These are phyloP conservation scores for Trinorchestia longiramus DNA, from an alignment of 1,140 invertebrate species.

Conservation along the genomic window DNA sequence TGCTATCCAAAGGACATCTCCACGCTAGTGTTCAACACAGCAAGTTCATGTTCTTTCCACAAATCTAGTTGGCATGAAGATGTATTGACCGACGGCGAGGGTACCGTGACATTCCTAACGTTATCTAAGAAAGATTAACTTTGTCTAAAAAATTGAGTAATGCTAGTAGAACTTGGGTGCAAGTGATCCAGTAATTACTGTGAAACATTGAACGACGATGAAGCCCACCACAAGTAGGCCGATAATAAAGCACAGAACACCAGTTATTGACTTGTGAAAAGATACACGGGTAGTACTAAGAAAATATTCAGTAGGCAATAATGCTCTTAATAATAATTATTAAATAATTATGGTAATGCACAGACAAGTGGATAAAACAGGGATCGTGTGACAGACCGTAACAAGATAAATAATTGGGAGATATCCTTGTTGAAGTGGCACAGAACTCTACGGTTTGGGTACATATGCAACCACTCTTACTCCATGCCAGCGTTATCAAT, in stretches of 20 bases:
- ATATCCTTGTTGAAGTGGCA: conserved; percentile 54
- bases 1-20: conserved; percentile 52
- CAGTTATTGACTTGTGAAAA: conserved; percentile 33
- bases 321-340: conserved; percentile 43
- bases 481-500: conserved; percentile 10
- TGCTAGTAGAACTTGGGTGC: too few relatives aligned
- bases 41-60: conserved; percentile 22
- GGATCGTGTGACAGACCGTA: conserved; percentile 53
- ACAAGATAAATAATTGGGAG: conserved; percentile 51
- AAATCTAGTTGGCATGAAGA: background rate
- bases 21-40: conserved; percentile 47
- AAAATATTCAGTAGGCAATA: conserved; percentile 15
- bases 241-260: background rate
- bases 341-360: conserved; percentile 37
- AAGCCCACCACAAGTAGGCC: background rate
- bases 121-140: background rate
- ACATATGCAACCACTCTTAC: background rate
- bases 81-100: background rate
- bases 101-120: background rate
- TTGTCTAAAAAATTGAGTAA: background rate
- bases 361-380: conserved; percentile 53
- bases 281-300: conserved; percentile 1
- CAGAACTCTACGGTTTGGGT: conserved; percentile 7
- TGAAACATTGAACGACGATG: background rate
- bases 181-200: background rate